Evolutionary conservation across 30 jellyfish, hydroid and myxozoan genomes (phyloP).

Genomic region (Mastigias papua): DNA sequence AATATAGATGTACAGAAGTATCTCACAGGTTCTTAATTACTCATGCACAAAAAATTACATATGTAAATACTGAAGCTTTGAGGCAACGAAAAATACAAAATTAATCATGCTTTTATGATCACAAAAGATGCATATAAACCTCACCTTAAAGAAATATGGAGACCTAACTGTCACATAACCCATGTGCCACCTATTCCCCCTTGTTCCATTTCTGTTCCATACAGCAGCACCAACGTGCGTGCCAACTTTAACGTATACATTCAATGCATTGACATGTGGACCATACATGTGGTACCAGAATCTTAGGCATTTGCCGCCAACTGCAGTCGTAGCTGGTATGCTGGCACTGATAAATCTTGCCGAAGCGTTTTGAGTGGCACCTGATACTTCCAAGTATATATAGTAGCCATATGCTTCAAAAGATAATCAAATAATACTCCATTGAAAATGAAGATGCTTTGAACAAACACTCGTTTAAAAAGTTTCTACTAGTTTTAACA

Average conservation of each 20-base stretch:
- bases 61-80: neutral
- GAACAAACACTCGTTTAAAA: too few species aligned
- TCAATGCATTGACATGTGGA: slow-evolving; percentile 83
- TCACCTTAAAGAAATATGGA: slow-evolving; percentile 77
- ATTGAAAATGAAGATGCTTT: too few species aligned
- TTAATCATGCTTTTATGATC: neutral
- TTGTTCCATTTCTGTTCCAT: slow-evolving; percentile 91
- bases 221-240: slow-evolving; percentile 72
- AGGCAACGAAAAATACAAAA: neutral
- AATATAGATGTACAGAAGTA: too few species aligned
- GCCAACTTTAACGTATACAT: slow-evolving; percentile 64
- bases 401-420: slow-evolving; percentile 82
- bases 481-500: too few species aligned
- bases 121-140: neutral
- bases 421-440: neutral
- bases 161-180: slow-evolving; percentile 87
- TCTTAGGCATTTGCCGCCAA: slow-evolving; percentile 75
- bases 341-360: slow-evolving; percentile 76
- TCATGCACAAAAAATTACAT: too few species aligned
- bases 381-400: slow-evolving; percentile 85
- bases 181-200: slow-evolving; percentile 81
- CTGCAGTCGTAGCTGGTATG: slow-evolving; percentile 87
- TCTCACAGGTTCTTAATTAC: too few species aligned
- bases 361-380: slow-evolving; percentile 37
- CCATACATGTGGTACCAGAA: slow-evolving; percentile 98